Base-by-base conservation (phyloP, 2,797 vertebrate species). In the Monodelphis domestica region DNA sequence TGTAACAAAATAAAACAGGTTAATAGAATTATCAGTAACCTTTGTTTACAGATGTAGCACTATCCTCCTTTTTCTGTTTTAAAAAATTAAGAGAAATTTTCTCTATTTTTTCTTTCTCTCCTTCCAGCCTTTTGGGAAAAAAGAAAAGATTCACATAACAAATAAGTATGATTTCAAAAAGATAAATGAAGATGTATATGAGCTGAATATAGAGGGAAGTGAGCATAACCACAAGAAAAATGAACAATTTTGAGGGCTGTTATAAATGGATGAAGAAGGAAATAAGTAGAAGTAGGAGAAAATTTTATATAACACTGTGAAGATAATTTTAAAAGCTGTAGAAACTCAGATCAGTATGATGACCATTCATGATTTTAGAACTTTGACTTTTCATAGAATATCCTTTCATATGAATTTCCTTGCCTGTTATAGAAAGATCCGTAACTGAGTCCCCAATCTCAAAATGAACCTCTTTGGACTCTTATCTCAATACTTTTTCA, bases 401-500 rank as follows among this genome's bases (percentile, higher is more conserved):
- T 78, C 7, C 9, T 26, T 78, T 45, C 38, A 78, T 78, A 45
- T 45, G 21, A 21, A 45, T 45, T 78, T 45, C 21, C 38, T 78
- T 78, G 17, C 1, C 10, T 78, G 21, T 9, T 15, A 78, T 11
- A 24, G 38, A 45, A 21, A 38, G 33, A 70, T n/a, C n/a, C n/a
- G n/a, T 45, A 78, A 38, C 21, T 78, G 5, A 26, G 17, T 21
- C 38, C 3, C 4, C 70, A 78, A 24, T 10, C 7, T 9, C 38
- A 26, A 78, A 45, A 26, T 78, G 70, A 45, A 78, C 63, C 30
- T 30, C 4, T 63, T 63, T 2, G 15, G 6, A 17, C n/a, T 70
- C 63, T 17, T 38, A 53, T 87, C n/a, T 95, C 78, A 90, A 26
- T 94, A 55, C 12, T 87, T n/a, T 87, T 12, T 93, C n/a, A 53